Conservation (phyloP, 2,888 invertebrate species). For the Machimus rusticus region DNA sequence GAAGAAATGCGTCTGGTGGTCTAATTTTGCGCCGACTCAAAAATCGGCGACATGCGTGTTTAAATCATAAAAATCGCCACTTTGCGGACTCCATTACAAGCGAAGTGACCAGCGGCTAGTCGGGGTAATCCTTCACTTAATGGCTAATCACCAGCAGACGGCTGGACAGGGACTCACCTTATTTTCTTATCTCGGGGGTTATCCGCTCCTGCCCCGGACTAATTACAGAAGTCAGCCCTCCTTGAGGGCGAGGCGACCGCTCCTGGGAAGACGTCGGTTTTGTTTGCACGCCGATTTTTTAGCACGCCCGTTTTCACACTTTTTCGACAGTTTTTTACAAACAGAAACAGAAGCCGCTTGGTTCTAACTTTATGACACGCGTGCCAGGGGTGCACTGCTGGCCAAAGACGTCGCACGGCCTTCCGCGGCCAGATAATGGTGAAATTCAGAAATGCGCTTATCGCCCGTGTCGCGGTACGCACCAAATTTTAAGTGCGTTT, state of each 20-base stretch:
- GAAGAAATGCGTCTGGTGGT: background rate
- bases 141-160: conserved; percentile 13
- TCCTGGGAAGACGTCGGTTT: background rate
- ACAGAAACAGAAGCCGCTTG: background rate
- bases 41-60: conserved; percentile 4
- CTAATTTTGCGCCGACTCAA: background rate
- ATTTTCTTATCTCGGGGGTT: conserved; percentile 10
- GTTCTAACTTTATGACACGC: background rate
- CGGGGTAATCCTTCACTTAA: conserved; percentile 8
- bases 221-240: conserved; percentile 21
- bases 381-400: background rate
- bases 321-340: conserved; percentile 10
- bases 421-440: background rate
- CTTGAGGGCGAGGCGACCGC: background rate
- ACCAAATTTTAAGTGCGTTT: background rate
- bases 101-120: background rate
- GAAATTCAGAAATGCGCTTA: background rate
- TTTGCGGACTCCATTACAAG: background rate
- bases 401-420: background rate
- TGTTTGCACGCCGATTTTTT: conserved; percentile 6
- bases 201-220: background rate
- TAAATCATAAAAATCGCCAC: background rate
- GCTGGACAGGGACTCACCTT: background rate
- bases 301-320: conserved; percentile 28
- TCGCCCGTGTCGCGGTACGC: background rate